A percentile compares a stretch with the other conserved stretches of the same genome.
These are phyloP conservation scores for Geotrypetes seraphini DNA, from an alignment of 2,797 vertebrate species.

Conservation along the genomic window DNA sequence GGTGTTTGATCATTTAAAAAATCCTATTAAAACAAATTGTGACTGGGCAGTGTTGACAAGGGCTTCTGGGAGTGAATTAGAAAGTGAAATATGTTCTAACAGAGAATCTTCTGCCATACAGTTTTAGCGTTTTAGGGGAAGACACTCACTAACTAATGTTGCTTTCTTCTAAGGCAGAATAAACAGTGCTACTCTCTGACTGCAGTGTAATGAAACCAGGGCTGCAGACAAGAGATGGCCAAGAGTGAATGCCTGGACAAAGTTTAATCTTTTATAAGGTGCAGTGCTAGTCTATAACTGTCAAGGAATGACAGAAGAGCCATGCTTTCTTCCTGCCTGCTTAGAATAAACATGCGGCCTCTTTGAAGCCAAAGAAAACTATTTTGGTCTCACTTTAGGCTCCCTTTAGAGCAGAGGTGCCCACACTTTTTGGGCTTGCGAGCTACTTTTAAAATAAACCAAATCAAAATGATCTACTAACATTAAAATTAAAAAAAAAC, in stretches of 20 bases:
- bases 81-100: not conserved
- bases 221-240: conserved; percentile 38
- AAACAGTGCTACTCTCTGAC: conserved; percentile 35
- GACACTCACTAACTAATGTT: not conserved
- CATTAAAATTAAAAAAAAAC: too few relatives aligned
- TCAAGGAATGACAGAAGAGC: conserved; percentile 48
- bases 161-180: conserved; percentile 8
- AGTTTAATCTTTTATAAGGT: conserved; percentile 63
- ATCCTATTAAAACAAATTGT: not conserved
- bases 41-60: not conserved
- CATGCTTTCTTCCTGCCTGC: conserved; percentile 35
- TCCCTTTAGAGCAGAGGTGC: too few relatives aligned
- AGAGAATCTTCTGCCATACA: not conserved
- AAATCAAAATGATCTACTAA: too few relatives aligned
- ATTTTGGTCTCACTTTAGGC: conserved; percentile 12
- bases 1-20: too few relatives aligned
- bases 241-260: conserved; percentile 43
- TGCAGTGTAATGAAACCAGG: conserved; percentile 39
- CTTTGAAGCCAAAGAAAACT: conserved; percentile 10
- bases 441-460: too few relatives aligned
- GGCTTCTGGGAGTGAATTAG: not conserved
- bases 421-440: too few relatives aligned
- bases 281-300: conserved; percentile 55
- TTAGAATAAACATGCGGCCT: conserved; percentile 41
- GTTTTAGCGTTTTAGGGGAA: not conserved